Conservation (phyloP, 2,888 invertebrate genomes). For the Toxonevra muliebris region DNA sequence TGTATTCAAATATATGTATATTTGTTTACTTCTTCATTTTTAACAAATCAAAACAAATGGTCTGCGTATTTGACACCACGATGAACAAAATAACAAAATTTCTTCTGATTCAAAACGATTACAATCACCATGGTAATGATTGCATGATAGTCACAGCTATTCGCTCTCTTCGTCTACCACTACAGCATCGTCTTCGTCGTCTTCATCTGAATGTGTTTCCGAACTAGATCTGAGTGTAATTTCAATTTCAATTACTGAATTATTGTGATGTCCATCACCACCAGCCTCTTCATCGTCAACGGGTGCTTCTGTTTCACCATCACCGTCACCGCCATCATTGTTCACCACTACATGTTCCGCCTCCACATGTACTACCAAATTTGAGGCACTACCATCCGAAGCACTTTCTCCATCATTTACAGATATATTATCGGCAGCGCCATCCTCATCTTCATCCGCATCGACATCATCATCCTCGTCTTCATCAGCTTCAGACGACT, state of each 20-base stretch:
- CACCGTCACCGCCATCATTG: not conserved
- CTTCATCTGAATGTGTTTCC: conserved; percentile 25
- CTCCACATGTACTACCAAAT: not conserved
- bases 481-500: not conserved
- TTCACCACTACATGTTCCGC: not conserved
- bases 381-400: not conserved
- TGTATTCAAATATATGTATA: too few relatives aligned
- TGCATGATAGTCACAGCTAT: not conserved
- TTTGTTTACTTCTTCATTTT: too few relatives aligned
- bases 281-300: conserved; percentile 34
- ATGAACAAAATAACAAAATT: too few relatives aligned
- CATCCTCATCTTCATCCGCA: not conserved
- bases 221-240: conserved; percentile 27
- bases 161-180: not conserved
- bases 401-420: not conserved
- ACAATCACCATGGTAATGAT: too few relatives aligned
- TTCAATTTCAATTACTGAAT: conserved; percentile 30
- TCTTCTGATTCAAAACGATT: too few relatives aligned
- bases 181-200: conserved; percentile 3
- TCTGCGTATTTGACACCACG: too few relatives aligned
- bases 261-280: conserved; percentile 40
- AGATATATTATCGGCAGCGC: too few relatives aligned
- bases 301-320: not conserved
- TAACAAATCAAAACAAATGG: too few relatives aligned
- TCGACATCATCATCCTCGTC: not conserved